These are phyloP conservation scores for Apoderus coryli DNA, from an alignment of 2,888 invertebrate species.

Conservation along the genomic window DNA sequence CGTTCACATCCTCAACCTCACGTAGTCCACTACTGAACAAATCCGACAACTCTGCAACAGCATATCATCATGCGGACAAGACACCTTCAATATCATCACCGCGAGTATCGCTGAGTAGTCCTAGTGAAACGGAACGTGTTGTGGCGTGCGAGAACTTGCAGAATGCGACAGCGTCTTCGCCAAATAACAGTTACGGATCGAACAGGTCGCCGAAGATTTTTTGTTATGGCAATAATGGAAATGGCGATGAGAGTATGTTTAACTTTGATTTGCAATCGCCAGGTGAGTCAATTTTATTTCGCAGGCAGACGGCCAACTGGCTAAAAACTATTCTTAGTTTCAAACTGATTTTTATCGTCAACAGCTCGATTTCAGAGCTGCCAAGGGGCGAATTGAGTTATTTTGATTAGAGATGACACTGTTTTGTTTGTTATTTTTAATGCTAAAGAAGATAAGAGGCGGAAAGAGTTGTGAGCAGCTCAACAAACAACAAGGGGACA, in stretches of 20 bases:
- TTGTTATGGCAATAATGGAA: conserved; percentile 21
- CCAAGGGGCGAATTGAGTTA: too few species aligned
- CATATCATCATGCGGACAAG: not conserved
- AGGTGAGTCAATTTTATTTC: conserved; percentile 25
- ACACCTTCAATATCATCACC: conserved; percentile 18
- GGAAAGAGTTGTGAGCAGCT: too few species aligned
- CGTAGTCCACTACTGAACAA: conserved; percentile 22
- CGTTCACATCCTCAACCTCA: conserved; percentile 22
- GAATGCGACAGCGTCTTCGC: not conserved
- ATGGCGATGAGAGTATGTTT: conserved; percentile 25
- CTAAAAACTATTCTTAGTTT: too few species aligned
- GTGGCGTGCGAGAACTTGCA: too few species aligned
- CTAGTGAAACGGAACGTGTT: conserved; percentile 21
- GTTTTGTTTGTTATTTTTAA: too few species aligned
- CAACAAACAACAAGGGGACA: too few species aligned
- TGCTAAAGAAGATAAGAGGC: too few species aligned
- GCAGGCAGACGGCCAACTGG: too few species aligned
- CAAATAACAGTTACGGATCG: conserved; percentile 25
- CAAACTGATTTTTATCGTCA: too few species aligned
- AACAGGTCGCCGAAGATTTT: conserved; percentile 24
- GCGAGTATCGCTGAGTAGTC: conserved; percentile 25
- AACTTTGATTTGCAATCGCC: conserved; percentile 28
- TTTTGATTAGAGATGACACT: too few species aligned
- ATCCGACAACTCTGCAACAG: conserved; percentile 8
- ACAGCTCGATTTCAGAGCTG: too few species aligned